Conservation (phyloP, 2,888 invertebrate genomes). For the Agriopis aurantiaria region DNA sequence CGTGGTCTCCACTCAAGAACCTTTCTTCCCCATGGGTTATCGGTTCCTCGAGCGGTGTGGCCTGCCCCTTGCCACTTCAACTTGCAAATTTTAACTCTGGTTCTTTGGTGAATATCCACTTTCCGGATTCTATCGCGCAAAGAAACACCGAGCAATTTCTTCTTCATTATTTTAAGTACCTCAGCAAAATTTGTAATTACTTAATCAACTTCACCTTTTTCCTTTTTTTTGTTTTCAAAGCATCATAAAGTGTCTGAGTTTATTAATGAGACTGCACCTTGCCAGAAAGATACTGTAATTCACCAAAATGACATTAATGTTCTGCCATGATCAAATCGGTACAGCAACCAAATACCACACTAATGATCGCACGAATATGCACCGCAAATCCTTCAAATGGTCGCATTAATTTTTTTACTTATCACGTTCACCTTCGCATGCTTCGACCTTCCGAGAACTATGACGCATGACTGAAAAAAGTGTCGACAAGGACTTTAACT, state of each 20-base stretch:
- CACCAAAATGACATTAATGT: constrained; percentile 65
- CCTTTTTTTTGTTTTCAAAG: constrained; percentile 14
- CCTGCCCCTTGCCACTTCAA: too few relatives aligned
- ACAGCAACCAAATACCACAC: constrained; percentile 56
- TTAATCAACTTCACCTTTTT: background rate
- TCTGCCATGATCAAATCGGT: constrained; percentile 49
- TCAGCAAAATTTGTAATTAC: background rate
- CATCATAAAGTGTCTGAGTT: constrained; percentile 46
- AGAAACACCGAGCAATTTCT: too few relatives aligned
- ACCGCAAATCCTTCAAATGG: constrained; percentile 66
- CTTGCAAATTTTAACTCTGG: too few relatives aligned
- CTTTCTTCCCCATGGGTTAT: too few relatives aligned
- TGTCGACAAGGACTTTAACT: constrained; percentile 70
- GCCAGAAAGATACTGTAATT: constrained; percentile 60
- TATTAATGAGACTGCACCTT: constrained; percentile 59
- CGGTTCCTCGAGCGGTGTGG: too few relatives aligned
- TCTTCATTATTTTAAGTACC: too few relatives aligned
- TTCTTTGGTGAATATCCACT: too few relatives aligned
- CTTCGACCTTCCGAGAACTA: constrained; percentile 76
- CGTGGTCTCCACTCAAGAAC: too few relatives aligned
- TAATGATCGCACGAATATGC: constrained; percentile 70
- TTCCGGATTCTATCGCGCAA: too few relatives aligned
- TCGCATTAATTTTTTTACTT: constrained; percentile 64
- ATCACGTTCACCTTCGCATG: constrained; percentile 65
- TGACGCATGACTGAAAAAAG: constrained; percentile 66